A percentile compares a stretch with the other conserved stretches of the same genome.
Evolutionary conservation across 2,113 vertebrate species (phyloP).

Genomic region (Ceratotherium simum): DNA sequence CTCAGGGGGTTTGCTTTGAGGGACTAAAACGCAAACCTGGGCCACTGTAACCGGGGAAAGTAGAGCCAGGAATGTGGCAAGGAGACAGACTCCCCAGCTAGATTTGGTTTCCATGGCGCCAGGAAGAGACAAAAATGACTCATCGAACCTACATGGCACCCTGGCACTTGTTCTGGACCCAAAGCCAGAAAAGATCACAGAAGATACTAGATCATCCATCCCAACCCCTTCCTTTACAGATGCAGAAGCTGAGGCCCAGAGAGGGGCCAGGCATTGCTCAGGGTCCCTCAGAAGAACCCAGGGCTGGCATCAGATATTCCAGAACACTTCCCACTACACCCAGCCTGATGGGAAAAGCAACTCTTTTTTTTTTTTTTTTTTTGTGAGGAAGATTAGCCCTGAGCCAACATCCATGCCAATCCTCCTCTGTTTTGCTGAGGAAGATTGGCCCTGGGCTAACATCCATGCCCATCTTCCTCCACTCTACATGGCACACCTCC

Average conservation of each 20-base stretch:
- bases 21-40: not conserved
- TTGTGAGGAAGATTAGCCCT: too few relatives aligned
- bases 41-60: rapidly evolving
- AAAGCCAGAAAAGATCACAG: not conserved
- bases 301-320: not conserved
- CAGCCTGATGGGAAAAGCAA: not conserved
- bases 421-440: too few relatives aligned
- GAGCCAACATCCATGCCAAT: too few relatives aligned
- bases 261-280: not conserved
- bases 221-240: not conserved
- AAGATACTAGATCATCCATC: not conserved
- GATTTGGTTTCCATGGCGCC: rapidly evolving
- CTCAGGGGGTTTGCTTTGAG: not conserved
- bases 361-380: rapidly evolving
- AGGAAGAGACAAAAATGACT: rapidly evolving
- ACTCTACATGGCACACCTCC: too few relatives aligned
- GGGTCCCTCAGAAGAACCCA: not conserved
- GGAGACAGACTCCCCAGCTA: not conserved
- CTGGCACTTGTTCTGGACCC: rapidly evolving
- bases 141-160: rapidly evolving
- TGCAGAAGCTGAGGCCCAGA: not conserved
- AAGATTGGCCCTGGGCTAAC: too few relatives aligned
- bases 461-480: too few relatives aligned
- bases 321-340: not conserved
- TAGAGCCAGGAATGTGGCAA: rapidly evolving